Conservation (phyloP, 2,113 vertebrate species). For the Promerops cafer region DNA sequence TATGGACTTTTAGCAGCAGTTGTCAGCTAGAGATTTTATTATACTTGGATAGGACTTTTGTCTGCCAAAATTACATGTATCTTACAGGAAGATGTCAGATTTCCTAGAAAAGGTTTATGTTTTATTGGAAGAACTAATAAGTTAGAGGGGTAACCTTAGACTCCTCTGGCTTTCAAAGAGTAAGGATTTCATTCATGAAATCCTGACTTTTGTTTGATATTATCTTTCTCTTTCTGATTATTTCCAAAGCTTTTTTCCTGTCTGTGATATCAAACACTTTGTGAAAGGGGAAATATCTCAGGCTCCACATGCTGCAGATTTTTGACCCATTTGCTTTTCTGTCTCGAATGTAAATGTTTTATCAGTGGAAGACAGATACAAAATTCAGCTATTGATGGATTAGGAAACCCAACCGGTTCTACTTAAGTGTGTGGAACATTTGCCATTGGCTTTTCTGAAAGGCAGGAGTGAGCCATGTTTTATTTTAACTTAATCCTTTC, state of each 20-base stretch:
- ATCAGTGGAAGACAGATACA: constrained; percentile 28
- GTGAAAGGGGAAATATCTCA: constrained; percentile 18
- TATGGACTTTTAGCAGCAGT: background rate
- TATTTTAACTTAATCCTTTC: constrained; percentile 6
- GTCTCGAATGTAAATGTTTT: background rate
- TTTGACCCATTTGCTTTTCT: constrained; percentile 29
- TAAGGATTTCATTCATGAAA: constrained; percentile 11
- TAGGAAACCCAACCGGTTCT: background rate
- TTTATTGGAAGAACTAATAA: background rate
- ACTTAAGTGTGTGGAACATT: background rate
- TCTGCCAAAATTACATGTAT: background rate
- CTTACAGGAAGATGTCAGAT: background rate
- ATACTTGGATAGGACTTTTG: background rate
- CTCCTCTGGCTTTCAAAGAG: background rate
- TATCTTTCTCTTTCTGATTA: constrained; percentile 24
- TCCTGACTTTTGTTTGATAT: background rate
- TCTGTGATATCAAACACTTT: background rate
- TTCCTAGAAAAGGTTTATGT: background rate
- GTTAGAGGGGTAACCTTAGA: background rate
- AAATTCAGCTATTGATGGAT: constrained; percentile 24
- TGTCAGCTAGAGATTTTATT: background rate
- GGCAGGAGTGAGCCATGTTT: background rate
- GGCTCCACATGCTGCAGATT: background rate
- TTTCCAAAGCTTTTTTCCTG: background rate
- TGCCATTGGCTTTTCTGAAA: constrained; percentile 1